Conservation (phyloP, 2,113 vertebrate genomes). For the Pavo muticus region DNA sequence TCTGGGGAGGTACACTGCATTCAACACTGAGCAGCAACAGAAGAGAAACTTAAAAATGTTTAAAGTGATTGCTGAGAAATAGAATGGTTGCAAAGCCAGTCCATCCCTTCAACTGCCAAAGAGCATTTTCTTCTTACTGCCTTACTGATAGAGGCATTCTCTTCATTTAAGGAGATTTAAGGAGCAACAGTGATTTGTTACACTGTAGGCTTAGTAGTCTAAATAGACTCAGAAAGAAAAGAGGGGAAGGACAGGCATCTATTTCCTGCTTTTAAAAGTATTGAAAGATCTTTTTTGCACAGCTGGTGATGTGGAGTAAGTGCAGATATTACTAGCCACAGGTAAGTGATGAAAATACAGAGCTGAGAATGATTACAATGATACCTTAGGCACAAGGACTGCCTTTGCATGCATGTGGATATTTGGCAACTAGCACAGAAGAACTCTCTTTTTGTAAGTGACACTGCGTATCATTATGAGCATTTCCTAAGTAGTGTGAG, state of each 20-base stretch:
- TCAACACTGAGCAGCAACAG: not conserved
- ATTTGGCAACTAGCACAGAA: not conserved
- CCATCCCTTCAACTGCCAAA: not conserved
- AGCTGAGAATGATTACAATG: not conserved
- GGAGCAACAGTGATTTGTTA: not conserved
- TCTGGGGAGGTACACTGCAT: not conserved
- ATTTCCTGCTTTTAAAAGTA: not conserved
- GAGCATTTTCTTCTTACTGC: not conserved
- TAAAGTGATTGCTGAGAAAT: not conserved
- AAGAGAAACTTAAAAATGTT: not conserved
- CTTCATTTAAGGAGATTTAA: not conserved
- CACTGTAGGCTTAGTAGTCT: not conserved
- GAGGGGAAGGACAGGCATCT: not conserved
- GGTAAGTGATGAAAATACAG: not conserved
- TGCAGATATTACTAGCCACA: not conserved
- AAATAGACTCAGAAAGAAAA: not conserved
- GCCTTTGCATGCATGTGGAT: not conserved
- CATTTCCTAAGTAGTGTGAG: not conserved
- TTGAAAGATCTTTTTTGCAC: not conserved
- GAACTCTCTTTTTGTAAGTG: not conserved
- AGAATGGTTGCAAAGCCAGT: not conserved
- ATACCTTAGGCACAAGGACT: not conserved
- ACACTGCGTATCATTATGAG: not conserved
- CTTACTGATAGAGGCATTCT: not conserved
- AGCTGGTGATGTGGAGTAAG: not conserved